A percentile compares a stretch with the other conserved stretches of the same genome.
Evolutionary conservation across 2,888 invertebrate species (phyloP).

Genomic region (Biston betularia): DNA sequence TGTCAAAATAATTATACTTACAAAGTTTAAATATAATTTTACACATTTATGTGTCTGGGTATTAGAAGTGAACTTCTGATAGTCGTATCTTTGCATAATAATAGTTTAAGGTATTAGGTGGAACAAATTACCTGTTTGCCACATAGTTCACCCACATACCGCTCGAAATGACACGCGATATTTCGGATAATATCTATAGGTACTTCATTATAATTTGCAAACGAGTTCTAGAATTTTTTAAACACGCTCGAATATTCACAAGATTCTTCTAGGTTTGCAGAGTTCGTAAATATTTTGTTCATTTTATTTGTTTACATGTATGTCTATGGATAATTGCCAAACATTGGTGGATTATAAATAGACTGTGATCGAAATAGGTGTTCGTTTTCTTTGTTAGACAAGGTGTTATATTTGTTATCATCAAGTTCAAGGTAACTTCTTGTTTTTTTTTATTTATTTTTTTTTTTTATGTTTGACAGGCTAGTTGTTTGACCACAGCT

Average conservation of each 20-base stretch:
- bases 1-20: no score
- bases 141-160: conserved; percentile 19
- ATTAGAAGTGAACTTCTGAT: neutral
- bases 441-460: no score
- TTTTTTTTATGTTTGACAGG: no score
- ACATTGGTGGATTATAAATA: conserved; percentile 56
- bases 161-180: conserved; percentile 19
- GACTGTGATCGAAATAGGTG: conserved; percentile 54
- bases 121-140: conserved; percentile 14
- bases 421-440: conserved; percentile 51
- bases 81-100: neutral
- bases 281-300: conserved; percentile 26
- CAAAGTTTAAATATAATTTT: no score
- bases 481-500: no score
- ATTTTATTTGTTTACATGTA: conserved; percentile 48
- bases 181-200: conserved; percentile 9
- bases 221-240: conserved; percentile 12
- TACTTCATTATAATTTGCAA: conserved; percentile 12
- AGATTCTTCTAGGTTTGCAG: neutral
- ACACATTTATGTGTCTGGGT: neutral
- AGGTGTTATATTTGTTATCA: conserved; percentile 35
- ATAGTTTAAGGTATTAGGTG: neutral
- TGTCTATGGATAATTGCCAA: conserved; percentile 68
- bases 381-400: conserved; percentile 46
- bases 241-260: neutral